phyloP scores from a whole-genome alignment of 1,140 invertebrate genomes.

The Polypedilum pembai region DNA sequence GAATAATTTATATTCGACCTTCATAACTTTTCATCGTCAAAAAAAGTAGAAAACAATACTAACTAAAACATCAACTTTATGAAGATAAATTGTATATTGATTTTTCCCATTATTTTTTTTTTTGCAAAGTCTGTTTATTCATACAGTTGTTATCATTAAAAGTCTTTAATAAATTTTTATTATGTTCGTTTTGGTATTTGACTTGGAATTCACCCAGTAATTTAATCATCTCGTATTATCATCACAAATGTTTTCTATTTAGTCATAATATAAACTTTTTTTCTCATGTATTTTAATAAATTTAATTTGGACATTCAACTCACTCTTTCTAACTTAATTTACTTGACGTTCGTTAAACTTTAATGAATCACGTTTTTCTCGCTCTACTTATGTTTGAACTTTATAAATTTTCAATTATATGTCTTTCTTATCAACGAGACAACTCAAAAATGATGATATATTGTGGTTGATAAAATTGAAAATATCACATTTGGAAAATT shows the following conservation, averaged over 20 bases:
- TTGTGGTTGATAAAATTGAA: not conserved
- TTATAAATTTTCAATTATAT: not conserved
- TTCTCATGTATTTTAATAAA: too few relatives aligned
- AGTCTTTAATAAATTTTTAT: not conserved
- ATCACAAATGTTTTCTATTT: too few relatives aligned
- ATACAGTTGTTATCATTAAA: not conserved
- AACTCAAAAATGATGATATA: not conserved
- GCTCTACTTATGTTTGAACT: not conserved
- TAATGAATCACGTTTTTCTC: not conserved
- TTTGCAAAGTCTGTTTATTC: not conserved
- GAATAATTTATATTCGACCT: not conserved
- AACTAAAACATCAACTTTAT: not conserved
- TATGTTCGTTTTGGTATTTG: not conserved
- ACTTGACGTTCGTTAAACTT: not conserved
- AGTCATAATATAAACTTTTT: too few relatives aligned
- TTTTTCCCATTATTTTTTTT: not conserved
- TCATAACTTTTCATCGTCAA: slow-evolving; percentile 6
- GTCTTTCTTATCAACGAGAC: not conserved
- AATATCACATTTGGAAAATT: not conserved
- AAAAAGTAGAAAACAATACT: not conserved
- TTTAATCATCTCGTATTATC: too few relatives aligned
- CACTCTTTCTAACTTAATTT: not conserved
- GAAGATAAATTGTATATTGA: not conserved
- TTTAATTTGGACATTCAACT: too few relatives aligned
- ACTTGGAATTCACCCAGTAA: too few relatives aligned